phyloP scores from a whole-genome alignment of 2,797 vertebrate genomes.

The Cottoperca gobio region DNA sequence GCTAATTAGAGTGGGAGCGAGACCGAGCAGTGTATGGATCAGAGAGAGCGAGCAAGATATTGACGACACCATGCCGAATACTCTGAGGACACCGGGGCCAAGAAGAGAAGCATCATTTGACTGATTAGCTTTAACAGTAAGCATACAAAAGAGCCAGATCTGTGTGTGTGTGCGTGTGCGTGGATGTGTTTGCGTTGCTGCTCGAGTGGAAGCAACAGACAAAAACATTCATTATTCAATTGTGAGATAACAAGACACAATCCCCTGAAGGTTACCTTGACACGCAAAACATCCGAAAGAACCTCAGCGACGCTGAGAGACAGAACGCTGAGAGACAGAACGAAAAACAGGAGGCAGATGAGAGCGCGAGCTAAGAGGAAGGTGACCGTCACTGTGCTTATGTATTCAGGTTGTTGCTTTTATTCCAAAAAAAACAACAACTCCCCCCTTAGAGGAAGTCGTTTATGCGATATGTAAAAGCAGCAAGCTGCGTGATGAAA shows the following conservation, averaged over 20 bases:
- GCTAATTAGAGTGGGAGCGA: slow-evolving; percentile 66
- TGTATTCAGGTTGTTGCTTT: slow-evolving; percentile 49
- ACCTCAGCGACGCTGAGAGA: slow-evolving; percentile 1
- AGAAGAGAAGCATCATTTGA: slow-evolving; percentile 43
- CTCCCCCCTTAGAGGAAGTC: background rate
- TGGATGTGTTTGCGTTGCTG: slow-evolving; percentile 10
- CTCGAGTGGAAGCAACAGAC: slow-evolving; percentile 19
- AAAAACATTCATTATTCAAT: slow-evolving; percentile 61
- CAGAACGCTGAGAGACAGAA: background rate
- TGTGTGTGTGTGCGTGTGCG: background rate
- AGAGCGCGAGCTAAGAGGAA: slow-evolving; percentile 17
- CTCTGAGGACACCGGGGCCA: slow-evolving; percentile 16
- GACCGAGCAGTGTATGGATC: slow-evolving; percentile 23
- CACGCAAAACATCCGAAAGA: slow-evolving; percentile 55
- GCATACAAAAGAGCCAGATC: background rate
- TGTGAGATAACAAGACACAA: slow-evolving; percentile 41
- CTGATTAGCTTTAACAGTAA: slow-evolving; percentile 50
- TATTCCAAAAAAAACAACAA: background rate
- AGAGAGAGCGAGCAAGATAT: slow-evolving; percentile 35
- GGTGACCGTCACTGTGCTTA: slow-evolving; percentile 42
- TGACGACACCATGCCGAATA: slow-evolving; percentile 51
- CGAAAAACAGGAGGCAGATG: slow-evolving; percentile 15
- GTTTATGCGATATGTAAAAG: slow-evolving; percentile 50
- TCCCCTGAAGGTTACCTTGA: slow-evolving; percentile 68
- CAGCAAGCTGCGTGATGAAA: slow-evolving; percentile 29